phyloP scores from a whole-genome alignment of 2,888 invertebrate species.

The Drosophila ezoana region DNA sequence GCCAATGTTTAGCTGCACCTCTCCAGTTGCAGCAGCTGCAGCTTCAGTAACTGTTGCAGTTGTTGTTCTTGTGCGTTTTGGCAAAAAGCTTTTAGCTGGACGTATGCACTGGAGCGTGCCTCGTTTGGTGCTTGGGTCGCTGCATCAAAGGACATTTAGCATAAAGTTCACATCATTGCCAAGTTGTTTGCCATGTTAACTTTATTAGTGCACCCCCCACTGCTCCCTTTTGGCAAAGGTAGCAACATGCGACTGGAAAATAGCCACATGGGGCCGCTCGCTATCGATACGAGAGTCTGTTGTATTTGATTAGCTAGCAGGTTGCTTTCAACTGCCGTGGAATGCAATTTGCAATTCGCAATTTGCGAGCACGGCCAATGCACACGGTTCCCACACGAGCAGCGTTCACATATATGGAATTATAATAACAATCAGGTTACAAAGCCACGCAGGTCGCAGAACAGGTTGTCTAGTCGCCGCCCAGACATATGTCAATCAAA shows the following conservation, averaged over 20 bases:
- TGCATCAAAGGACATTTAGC: constrained; percentile 74
- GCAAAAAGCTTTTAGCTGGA: constrained; percentile 71
- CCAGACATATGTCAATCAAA: constrained; percentile 75
- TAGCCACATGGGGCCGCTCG: neutral
- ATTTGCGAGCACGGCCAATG: constrained; percentile 35
- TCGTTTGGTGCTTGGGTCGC: constrained; percentile 40
- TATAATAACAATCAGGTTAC: constrained; percentile 60
- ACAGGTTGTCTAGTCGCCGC: constrained; percentile 50
- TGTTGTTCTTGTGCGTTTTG: constrained; percentile 43
- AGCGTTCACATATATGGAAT: constrained; percentile 18
- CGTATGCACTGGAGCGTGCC: constrained; percentile 57
- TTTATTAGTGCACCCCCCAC: constrained; percentile 51
- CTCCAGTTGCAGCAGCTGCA: constrained; percentile 6
- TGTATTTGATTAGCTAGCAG: constrained; percentile 69
- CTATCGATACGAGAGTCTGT: constrained; percentile 65
- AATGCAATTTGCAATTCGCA: constrained; percentile 44
- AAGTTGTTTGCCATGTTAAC: constrained; percentile 73
- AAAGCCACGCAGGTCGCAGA: constrained; percentile 61
- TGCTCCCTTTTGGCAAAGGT: constrained; percentile 3
- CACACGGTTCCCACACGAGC: neutral
- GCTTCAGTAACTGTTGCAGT: neutral
- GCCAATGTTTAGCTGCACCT: constrained; percentile 57
- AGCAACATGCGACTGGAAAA: constrained; percentile 8
- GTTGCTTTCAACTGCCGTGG: constrained; percentile 40
- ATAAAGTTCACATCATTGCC: constrained; percentile 69